A percentile compares a stretch with the other conserved stretches of the same genome.
Evolutionary conservation across 2,797 vertebrate genomes (phyloP).

Genomic region (Pipistrellus nathusii): DNA sequence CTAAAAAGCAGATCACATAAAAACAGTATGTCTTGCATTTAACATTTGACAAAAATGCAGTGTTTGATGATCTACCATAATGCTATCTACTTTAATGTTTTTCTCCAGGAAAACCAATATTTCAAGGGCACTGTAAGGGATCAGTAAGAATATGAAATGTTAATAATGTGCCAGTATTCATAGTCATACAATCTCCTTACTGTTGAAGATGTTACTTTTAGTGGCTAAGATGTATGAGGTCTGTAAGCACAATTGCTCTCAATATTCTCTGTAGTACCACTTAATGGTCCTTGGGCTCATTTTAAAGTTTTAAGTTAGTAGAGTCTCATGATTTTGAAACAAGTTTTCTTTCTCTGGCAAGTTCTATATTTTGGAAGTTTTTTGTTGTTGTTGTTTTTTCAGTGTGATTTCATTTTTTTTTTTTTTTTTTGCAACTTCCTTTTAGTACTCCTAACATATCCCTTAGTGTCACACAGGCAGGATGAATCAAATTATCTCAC

Average conservation of each 20-base stretch:
- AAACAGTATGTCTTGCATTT: conserved; percentile 68
- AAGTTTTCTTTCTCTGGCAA: neutral
- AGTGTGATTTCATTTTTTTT: conserved; percentile 30
- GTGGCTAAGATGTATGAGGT: neutral
- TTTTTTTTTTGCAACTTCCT: conserved; percentile 18
- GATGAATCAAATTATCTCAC: neutral
- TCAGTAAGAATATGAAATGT: conserved; percentile 57
- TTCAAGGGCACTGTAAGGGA: conserved; percentile 49
- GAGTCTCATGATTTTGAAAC: neutral
- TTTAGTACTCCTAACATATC: neutral
- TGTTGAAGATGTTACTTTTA: neutral
- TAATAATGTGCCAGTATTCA: conserved; percentile 46
- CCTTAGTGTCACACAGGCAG: neutral
- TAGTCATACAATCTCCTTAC: neutral
- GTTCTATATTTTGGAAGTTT: neutral
- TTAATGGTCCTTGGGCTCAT: neutral
- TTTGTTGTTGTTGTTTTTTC: neutral
- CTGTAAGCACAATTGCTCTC: neutral
- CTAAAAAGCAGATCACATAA: conserved; percentile 60
- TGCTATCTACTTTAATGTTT: conserved; percentile 50
- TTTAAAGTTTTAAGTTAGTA: conserved; percentile 2
- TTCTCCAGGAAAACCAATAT: conserved; percentile 67
- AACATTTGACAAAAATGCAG: conserved; percentile 71
- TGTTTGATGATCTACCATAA: conserved; percentile 59
- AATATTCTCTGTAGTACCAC: neutral